A percentile compares a stretch with the other conserved stretches of the same genome.
Conservation (phyloP, 2,797 vertebrate species). For the Neomorphus geoffroyi region DNA sequence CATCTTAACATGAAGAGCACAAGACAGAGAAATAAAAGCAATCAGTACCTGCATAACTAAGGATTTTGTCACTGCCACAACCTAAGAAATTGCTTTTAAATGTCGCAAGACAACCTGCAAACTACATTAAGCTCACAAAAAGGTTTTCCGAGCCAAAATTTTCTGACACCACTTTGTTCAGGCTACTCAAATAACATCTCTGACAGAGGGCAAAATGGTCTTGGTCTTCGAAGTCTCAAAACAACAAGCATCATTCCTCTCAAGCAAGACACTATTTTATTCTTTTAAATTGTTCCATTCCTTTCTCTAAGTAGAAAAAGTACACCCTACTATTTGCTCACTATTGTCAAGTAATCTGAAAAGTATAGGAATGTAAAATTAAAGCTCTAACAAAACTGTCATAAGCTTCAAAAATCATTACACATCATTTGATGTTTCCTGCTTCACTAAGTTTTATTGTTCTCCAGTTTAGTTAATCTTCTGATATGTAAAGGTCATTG, state of each 20-base stretch:
- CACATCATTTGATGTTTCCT: slow-evolving; percentile 46
- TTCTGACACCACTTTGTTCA: neutral
- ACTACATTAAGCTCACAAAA: neutral
- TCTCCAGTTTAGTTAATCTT: slow-evolving; percentile 61
- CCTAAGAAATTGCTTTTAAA: slow-evolving; percentile 8
- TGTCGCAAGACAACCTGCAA: neutral
- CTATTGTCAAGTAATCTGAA: slow-evolving; percentile 28
- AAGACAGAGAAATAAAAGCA: neutral
- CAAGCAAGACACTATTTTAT: neutral
- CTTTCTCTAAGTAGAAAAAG: neutral
- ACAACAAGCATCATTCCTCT: neutral
- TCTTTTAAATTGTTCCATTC: neutral
- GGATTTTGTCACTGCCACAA: neutral
- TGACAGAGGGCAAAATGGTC: neutral
- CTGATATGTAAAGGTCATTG: slow-evolving; percentile 57
- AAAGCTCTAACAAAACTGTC: slow-evolving; percentile 59
- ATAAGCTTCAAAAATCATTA: slow-evolving; percentile 60
- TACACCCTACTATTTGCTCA: slow-evolving; percentile 6
- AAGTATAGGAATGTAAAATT: slow-evolving; percentile 38
- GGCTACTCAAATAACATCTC: neutral
- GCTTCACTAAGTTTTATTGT: slow-evolving; percentile 34
- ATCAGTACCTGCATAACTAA: neutral
- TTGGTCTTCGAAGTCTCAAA: neutral
- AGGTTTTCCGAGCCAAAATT: neutral
- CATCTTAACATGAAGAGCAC: neutral